Base-by-base conservation (phyloP, 64 coral and sea anemone genomes). In the Astreopora myriophthalma region DNA sequence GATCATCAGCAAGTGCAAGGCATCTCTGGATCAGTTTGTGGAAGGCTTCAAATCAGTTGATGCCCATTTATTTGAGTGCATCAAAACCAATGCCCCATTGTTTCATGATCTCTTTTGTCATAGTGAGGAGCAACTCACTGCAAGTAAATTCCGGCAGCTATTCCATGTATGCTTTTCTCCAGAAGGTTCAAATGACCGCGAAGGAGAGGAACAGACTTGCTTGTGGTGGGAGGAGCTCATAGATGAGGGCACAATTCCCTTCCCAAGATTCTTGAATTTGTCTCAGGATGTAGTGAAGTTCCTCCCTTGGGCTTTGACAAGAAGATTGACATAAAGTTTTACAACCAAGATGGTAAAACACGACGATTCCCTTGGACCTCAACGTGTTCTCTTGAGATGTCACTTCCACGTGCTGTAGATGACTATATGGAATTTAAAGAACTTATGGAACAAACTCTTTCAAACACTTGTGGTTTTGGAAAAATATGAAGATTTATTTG, bases 251-350 rank as follows among this genome's bases (percentile, higher is more conserved):
- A 49, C 52, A 84, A 58, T 77, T 22, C 37, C 37, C 19, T 33
- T 62, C 51, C 63, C 19, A 87, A 71, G 46, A 52, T 61, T 13
- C 70, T 92, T 12, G 67, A 71, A 36, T 86, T 92, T 40, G 57
- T 75, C 28, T 85, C 90, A 29, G 71, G 90, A 26, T 60, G 66
- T 37, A 48, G 74, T 44, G 52, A 85, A 61, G 27, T 85, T 85
- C 71, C 80, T 28, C 90, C 90, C 1, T 85, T 80, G 84, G 79
- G 89, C 73, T 91, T 91, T 34, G 74, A 91, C 16, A 91, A 91
- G 75, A 79, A 91, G 33, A 81, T 91, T 33, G 67, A 46, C 25
- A 86, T 86, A 6, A 22, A 39, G 16, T 92, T 92, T 67, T 77
- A 70, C 61, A 28, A 27, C n/a, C 66, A 71, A 40, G 35, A 39